Evolutionary conservation across 2,888 invertebrate species (phyloP).

Genomic region (Darwinula stevensoni): DNA sequence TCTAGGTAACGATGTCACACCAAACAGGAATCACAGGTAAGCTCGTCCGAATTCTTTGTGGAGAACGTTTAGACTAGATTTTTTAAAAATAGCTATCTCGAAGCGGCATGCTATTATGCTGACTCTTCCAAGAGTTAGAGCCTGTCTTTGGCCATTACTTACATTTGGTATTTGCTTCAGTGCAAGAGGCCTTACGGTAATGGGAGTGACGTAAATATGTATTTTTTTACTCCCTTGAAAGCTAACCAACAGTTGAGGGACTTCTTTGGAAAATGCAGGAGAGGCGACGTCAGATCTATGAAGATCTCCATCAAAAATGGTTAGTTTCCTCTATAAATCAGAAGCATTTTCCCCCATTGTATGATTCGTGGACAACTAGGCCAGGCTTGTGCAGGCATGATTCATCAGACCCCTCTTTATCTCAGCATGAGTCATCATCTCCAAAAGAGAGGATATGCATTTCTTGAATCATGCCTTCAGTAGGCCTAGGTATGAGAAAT

Average conservation of each 20-base stretch:
- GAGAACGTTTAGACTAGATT: no score
- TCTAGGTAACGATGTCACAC: constrained; percentile 6
- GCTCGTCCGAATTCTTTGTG: neutral
- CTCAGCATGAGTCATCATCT: no score
- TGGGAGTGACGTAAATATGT: neutral
- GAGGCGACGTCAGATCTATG: constrained; percentile 43
- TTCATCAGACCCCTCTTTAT: no score
- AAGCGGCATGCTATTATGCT: no score
- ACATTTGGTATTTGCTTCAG: no score
- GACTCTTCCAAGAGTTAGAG: no score
- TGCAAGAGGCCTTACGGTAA: no score
- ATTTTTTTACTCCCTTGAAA: constrained; percentile 18
- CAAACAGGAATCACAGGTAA: constrained; percentile 7
- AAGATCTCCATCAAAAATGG: constrained; percentile 67
- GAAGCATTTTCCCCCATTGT: neutral
- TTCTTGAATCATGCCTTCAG: no score
- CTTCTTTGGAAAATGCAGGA: constrained; percentile 49
- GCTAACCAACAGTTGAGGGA: constrained; percentile 52
- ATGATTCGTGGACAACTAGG: neutral
- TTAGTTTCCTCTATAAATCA: constrained; percentile 17
- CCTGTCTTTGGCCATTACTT: no score
- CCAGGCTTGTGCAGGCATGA: neutral
- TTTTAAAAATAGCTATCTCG: no score
- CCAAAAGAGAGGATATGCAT: no score
- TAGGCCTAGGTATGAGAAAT: no score